Evolutionary conservation across 2,888 invertebrate species (phyloP).

Genomic region (Morpho deidamia): DNA sequence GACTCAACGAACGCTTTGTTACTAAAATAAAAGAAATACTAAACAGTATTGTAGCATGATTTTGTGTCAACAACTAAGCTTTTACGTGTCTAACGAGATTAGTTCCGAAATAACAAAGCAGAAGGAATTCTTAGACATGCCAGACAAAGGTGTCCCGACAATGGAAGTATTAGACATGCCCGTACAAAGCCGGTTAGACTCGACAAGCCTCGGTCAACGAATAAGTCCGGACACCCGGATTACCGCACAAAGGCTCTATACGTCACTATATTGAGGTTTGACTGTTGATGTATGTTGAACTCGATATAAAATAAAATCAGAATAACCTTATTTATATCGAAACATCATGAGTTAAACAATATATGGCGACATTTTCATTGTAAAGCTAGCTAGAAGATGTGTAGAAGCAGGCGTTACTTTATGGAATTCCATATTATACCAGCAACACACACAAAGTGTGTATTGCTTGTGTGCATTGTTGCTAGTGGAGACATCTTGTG

Average conservation of each 20-base stretch:
- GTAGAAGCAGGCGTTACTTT: too few relatives aligned
- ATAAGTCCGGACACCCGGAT: conserved; percentile 50
- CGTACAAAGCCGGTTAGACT: conserved; percentile 61
- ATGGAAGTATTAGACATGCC: conserved; percentile 61
- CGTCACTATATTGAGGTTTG: conserved; percentile 59
- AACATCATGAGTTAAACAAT: too few relatives aligned
- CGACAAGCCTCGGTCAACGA: conserved; percentile 43
- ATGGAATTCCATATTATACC: too few relatives aligned
- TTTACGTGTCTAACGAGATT: conserved; percentile 1
- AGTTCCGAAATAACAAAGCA: conserved; percentile 13
- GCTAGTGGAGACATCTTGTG: too few relatives aligned
- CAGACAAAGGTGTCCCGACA: conserved; percentile 34
- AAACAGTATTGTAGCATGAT: background rate
- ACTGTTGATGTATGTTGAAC: conserved; percentile 34
- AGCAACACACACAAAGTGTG: too few relatives aligned
- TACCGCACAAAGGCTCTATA: conserved; percentile 64
- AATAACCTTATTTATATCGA: background rate
- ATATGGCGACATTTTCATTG: background rate
- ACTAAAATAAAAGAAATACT: background rate
- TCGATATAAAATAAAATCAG: too few relatives aligned
- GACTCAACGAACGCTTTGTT: background rate
- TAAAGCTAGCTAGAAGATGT: too few relatives aligned
- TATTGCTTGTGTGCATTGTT: too few relatives aligned
- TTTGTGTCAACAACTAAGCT: background rate
- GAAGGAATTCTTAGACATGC: conserved; percentile 35